phyloP scores from a whole-genome alignment of 2,888 invertebrate genomes.

The Reticulitermes lucifugus region DNA sequence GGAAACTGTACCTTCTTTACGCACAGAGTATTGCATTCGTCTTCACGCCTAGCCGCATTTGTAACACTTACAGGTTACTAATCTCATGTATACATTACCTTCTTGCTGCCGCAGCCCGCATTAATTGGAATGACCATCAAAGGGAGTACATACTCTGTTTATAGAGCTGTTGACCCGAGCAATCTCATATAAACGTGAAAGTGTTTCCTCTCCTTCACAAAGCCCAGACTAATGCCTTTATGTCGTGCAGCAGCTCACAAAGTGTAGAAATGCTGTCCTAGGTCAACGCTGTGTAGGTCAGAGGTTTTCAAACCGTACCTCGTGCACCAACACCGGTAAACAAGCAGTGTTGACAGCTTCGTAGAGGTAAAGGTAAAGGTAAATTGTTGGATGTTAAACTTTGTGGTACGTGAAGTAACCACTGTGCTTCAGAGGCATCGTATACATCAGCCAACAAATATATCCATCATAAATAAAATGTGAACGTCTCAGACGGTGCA shows the following conservation, averaged over 20 bases:
- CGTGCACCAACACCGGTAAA: background rate
- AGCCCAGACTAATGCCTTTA: slow-evolving; percentile 20
- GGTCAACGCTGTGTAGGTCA: slow-evolving; percentile 7
- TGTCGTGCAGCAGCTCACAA: background rate
- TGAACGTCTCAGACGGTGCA: no score
- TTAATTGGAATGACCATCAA: background rate
- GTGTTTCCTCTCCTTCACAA: background rate
- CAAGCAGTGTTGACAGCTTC: no score
- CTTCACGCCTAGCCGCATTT: no score
- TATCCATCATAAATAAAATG: no score
- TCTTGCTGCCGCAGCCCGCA: background rate
- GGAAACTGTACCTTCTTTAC: no score
- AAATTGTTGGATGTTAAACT: no score
- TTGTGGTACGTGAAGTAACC: no score
- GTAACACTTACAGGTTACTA: no score
- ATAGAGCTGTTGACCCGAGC: background rate
- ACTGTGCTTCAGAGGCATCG: no score
- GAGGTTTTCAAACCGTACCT: background rate
- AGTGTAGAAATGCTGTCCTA: background rate
- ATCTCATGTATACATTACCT: background rate
- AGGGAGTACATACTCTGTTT: background rate
- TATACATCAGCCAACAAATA: no score
- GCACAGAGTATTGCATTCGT: no score
- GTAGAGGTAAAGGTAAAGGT: no score
- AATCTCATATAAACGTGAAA: background rate